Percentiles rank a stretch among this genome's conserved stretches.
Conservation (phyloP, 2,888 invertebrate genomes). For the Meteorus colon region DNA sequence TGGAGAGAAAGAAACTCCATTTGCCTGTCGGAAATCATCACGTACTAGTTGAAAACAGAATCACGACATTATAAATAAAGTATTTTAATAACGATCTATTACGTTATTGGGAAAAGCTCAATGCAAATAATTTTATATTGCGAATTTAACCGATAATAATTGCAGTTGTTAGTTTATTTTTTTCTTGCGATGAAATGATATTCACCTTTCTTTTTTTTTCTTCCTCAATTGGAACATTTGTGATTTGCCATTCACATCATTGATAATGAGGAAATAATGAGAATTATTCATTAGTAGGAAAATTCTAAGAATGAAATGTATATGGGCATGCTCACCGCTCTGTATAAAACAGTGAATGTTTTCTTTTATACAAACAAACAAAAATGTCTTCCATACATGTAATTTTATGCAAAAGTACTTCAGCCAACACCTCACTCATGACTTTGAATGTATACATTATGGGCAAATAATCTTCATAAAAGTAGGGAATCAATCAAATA, state of each 20-base stretch:
- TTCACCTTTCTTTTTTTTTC: not conserved
- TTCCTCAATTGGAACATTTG: not conserved
- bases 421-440: not conserved
- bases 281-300: not conserved
- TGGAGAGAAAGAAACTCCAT: not conserved
- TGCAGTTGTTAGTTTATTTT: slow-evolving; percentile 12
- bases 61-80: not conserved
- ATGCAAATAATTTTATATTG: not conserved
- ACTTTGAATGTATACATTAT: no score
- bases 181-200: slow-evolving; percentile 2
- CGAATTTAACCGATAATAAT: not conserved
- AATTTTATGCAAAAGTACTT: not conserved
- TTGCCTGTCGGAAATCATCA: not conserved
- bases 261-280: not conserved
- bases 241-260: not conserved
- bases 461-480: not conserved
- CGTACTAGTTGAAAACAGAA: slow-evolving; percentile 4
- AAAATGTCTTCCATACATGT: not conserved
- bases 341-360: slow-evolving; percentile 14
- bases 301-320: not conserved
- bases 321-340: not conserved
- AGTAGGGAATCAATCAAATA: not conserved
- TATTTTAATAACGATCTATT: not conserved
- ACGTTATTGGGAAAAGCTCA: not conserved
- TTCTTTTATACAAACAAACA: not conserved